Base-by-base conservation (phyloP, 2,113 vertebrate species). In the Epinephelus moara region DNA sequence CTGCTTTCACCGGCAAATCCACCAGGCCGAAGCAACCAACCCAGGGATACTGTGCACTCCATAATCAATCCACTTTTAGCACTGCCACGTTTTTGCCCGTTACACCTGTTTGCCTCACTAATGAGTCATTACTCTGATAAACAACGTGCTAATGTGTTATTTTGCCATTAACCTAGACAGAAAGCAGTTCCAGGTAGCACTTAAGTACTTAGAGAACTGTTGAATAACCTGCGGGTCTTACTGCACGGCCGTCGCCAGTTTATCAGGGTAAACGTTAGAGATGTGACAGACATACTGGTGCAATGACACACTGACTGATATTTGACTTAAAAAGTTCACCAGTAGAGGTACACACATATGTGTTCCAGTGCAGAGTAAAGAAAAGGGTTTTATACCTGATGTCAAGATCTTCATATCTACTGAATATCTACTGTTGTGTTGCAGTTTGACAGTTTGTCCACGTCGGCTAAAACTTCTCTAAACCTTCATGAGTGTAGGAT, bases 101-200 rank as follows among this genome's bases (percentile, higher is more conserved):
- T 63, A 62, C 62, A 84, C 61, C 68, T 18, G 25, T 86, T 84
- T 81, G 70, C n/a, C 70, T 74, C 75, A 73, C 68, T 21, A 68
- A 53, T 72, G 80, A 64, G 60, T 80, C 64, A 78, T 89, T 84
- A 82, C 27, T 76, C 59, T 57, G 57, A 80, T 63, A 33, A 78
- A 87, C 62, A 80, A 33, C 11, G 11, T 77, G 49, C 30, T 63
- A 80, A 78, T 80, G 75, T 85, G 53, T 79, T 79, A 63, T 71
- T 81, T 67, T 80, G 64, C 21, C 62, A 78, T 27, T 59, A 70
- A 0, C 0, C 70, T 33, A 10, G 10, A 55, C 33, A 79, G 42
- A 50, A 66, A 60, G 66, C 33, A 73, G 73, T 45, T 82, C 25
- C 57, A 60, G 49, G 74, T 70, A 52, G 66, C 49, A 49, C 30